Conservation (phyloP, 2,797 vertebrate species). For the Euthynnus affinis region DNA sequence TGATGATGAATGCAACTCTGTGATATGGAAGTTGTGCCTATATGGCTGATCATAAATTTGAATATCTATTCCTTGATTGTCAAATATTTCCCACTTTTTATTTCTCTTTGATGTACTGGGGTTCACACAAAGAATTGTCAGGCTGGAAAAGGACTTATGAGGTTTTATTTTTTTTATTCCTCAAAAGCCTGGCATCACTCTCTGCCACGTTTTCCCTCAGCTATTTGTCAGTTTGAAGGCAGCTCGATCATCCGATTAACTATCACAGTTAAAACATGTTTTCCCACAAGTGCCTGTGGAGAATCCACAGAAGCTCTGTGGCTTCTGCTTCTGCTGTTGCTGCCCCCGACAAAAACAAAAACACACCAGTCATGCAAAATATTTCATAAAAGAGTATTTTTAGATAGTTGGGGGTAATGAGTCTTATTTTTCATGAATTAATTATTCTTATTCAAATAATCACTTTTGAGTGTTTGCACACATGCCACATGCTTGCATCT, state of each 20-base stretch:
- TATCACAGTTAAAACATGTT: conserved; percentile 59
- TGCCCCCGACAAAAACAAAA: conserved; percentile 14
- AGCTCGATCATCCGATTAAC: conserved; percentile 48
- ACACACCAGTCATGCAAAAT: conserved; percentile 6
- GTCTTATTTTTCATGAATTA: conserved; percentile 16
- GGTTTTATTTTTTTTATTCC: not conserved
- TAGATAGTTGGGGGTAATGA: not conserved
- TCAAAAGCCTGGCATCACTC: conserved; percentile 37
- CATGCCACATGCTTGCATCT: not conserved
- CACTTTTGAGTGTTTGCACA: conserved; percentile 11
- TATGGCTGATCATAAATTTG: conserved; percentile 18
- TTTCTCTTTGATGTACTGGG: conserved; percentile 30
- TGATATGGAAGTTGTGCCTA: conserved; percentile 20
- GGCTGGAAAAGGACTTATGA: not conserved
- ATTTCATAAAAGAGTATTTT: conserved; percentile 19
- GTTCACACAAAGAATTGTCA: conserved; percentile 25
- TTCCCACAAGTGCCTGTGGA: conserved; percentile 50
- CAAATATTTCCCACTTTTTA: conserved; percentile 20
- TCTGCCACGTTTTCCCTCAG: conserved; percentile 36
- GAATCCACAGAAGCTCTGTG: conserved; percentile 57
- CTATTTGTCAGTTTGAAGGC: conserved; percentile 59
- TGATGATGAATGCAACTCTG: conserved; percentile 7
- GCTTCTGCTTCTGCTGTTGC: conserved; percentile 25
- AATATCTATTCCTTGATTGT: conserved; percentile 19
- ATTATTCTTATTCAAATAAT: conserved; percentile 31